phyloP scores from a whole-genome alignment of 2,113 vertebrate genomes.

The Etheostoma cragini region DNA sequence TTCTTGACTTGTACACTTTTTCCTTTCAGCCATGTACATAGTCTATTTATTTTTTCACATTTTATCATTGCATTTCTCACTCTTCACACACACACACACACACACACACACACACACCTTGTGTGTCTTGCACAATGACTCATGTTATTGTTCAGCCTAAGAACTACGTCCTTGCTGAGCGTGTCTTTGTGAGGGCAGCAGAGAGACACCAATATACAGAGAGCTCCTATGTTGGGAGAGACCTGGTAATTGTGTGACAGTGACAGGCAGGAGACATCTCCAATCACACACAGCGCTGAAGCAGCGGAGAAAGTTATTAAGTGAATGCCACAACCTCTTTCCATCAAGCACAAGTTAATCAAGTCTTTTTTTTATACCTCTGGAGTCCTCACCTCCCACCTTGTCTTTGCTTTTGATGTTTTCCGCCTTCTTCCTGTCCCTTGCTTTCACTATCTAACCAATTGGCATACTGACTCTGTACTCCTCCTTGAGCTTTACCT shows the following conservation, averaged over 20 bases:
- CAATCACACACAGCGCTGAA: constrained; percentile 50
- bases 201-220: constrained; percentile 1
- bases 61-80: constrained; percentile 12
- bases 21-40: constrained; percentile 14
- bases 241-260: constrained; percentile 33
- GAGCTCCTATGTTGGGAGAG: constrained; percentile 45
- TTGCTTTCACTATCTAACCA: constrained; percentile 15
- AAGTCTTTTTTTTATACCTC: constrained; percentile 24
- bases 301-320: constrained; percentile 67
- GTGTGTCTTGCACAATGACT: constrained; percentile 26
- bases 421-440: not conserved
- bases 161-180: constrained; percentile 27
- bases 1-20: constrained; percentile 15
- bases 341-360: constrained; percentile 72
- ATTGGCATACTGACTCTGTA: constrained; percentile 61
- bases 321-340: constrained; percentile 73
- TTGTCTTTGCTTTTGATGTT: constrained; percentile 29
- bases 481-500: constrained; percentile 32
- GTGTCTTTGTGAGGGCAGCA: constrained; percentile 17
- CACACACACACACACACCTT: not conserved
- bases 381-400: constrained; percentile 17
- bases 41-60: constrained; percentile 1
- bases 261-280: constrained; percentile 69
- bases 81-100: constrained; percentile 1
- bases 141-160: constrained; percentile 11